A percentile compares a stretch with the other conserved stretches of the same genome.
These are phyloP conservation scores for Amphibalanus amphitrite DNA, from an alignment of 1,140 invertebrate genomes.

Conservation along the genomic window DNA sequence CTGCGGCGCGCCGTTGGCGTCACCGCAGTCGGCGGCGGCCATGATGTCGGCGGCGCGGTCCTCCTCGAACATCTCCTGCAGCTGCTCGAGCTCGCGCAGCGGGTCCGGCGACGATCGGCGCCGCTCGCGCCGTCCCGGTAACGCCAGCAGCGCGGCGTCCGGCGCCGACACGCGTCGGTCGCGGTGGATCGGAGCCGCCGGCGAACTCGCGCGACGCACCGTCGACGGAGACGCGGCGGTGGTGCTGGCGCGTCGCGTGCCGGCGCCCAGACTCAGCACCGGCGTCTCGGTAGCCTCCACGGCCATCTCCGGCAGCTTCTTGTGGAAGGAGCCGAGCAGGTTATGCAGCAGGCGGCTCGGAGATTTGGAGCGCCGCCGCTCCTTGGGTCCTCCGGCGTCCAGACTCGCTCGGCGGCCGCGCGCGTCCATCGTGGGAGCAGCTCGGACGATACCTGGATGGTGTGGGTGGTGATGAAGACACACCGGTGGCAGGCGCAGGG, in stretches of 20 bases:
- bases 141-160: background rate
- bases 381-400: background rate
- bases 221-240: background rate
- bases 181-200: no score
- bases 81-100: background rate
- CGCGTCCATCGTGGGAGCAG: background rate
- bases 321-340: background rate
- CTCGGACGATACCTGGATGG: no score
- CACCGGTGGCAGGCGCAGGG: no score
- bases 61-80: conserved; percentile 1
- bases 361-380: background rate
- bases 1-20: background rate
- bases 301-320: background rate
- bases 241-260: background rate
- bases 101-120: background rate
- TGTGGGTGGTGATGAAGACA: background rate
- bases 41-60: background rate
- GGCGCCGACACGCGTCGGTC: background rate
- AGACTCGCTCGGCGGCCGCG: background rate
- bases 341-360: background rate
- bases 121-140: background rate
- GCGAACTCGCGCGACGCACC: background rate
- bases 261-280: background rate
- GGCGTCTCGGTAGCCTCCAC: background rate
- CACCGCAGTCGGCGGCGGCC: background rate